A percentile compares a stretch with the other conserved stretches of the same genome.
phyloP scores from a whole-genome alignment of 1,140 invertebrate genomes.

The Camponotus pennsylvanicus region DNA sequence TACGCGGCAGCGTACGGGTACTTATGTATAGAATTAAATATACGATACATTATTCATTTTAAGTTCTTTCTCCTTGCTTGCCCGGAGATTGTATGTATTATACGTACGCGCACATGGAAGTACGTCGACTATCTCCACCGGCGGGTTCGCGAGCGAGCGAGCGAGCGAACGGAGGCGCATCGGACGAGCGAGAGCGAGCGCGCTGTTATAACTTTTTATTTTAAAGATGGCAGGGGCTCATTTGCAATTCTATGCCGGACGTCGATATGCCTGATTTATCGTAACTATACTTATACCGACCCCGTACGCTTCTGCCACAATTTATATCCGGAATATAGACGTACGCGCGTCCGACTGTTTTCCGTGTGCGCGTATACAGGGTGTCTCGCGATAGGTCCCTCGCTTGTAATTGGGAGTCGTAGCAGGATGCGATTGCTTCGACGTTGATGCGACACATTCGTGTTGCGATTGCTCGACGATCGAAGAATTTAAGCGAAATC shows the following conservation, averaged over 20 bases:
- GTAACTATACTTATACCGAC: constrained; percentile 83
- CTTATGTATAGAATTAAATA: constrained; percentile 86
- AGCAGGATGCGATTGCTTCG: neutral
- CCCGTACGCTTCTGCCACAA: constrained; percentile 75
- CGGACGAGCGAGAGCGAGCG: constrained; percentile 56
- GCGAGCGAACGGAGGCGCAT: constrained; percentile 29
- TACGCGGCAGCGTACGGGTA: constrained; percentile 66
- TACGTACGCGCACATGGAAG: constrained; percentile 58
- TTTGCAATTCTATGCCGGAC: constrained; percentile 86
- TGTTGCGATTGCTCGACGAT: neutral
- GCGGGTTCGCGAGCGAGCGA: neutral
- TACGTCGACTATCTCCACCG: constrained; percentile 57
- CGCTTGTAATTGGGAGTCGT: neutral
- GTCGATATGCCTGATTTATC: constrained; percentile 86
- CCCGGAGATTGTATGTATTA: constrained; percentile 80
- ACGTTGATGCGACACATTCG: neutral
- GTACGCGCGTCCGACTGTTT: constrained; percentile 53
- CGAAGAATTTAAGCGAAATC: too few species aligned
- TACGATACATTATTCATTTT: constrained; percentile 87
- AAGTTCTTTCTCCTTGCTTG: constrained; percentile 85
- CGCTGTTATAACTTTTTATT: constrained; percentile 83
- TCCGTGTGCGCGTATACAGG: constrained; percentile 37
- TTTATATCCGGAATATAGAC: constrained; percentile 76
- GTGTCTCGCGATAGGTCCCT: constrained; percentile 24
- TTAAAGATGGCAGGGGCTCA: constrained; percentile 85